phyloP scores from a whole-genome alignment of 2,888 invertebrate genomes.

The Troilus luridus region DNA sequence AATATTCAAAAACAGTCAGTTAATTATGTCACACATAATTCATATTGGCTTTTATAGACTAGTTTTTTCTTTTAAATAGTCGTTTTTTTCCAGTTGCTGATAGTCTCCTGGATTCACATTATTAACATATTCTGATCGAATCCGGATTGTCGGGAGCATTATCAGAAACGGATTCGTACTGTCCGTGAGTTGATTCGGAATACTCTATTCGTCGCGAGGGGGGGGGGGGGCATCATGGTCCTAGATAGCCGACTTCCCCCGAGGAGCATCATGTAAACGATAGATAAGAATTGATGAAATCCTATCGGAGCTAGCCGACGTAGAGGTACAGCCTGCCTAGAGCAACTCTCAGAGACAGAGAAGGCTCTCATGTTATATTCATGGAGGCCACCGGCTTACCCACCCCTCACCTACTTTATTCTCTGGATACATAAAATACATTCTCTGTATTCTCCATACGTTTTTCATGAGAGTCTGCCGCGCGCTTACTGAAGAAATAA shows the following conservation, averaged over 20 bases:
- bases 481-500: constrained; percentile 29
- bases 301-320: constrained; percentile 4
- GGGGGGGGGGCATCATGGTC: neutral
- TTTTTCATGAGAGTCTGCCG: constrained; percentile 22
- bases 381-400: constrained; percentile 18
- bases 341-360: neutral
- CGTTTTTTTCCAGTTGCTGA: too few relatives aligned
- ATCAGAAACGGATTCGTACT: neutral
- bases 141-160: neutral
- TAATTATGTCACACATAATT: too few relatives aligned
- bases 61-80: too few relatives aligned
- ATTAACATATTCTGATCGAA: neutral
- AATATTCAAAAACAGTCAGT: too few relatives aligned
- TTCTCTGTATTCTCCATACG: constrained; percentile 48
- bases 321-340: neutral
- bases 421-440: constrained; percentile 39
- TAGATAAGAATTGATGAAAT: constrained; percentile 39
- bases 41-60: too few relatives aligned
- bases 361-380: constrained; percentile 18
- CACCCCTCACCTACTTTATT: constrained; percentile 34
- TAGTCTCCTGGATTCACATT: neutral
- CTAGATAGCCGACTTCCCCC: constrained; percentile 5
- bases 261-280: constrained; percentile 37
- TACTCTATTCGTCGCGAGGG: neutral
- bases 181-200: neutral